Evolutionary conservation across 2,888 invertebrate genomes (phyloP), one percentile per base, ranked within the genome.

Genomic region (Tenthredo amoena): DNA sequence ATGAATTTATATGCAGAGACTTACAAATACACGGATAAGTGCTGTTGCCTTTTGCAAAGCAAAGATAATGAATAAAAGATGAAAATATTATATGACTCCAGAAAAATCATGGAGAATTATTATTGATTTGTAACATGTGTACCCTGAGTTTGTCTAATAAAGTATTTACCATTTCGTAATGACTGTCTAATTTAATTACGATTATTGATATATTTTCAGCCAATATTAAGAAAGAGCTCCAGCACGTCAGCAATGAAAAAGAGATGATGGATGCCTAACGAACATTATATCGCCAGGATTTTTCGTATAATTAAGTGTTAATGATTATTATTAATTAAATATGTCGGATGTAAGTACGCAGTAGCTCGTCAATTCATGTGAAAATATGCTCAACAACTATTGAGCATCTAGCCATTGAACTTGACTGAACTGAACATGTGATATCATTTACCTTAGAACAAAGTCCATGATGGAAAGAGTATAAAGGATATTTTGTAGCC

Each of bases 181-280:
- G 12, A 68, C 62, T 15, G 58, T 76, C 40, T 47, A 50, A 40
- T 21, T 21, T 58, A 58, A 68, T 34, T 77, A 77, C 34, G 5
- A 81, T 43, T 76, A 21, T 74, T 68, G n/a, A 62, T 34, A 71
- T 77, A 85, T 84, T 85, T 89, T 89, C 87, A 92, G 92, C 92
- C 92, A 34, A 87, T 89, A 50, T 86, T 90, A 55, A 89, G 82
- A 72, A 91, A 91, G 79, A 89, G 90, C 0, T 84, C 85, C 9
- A 90, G 89, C 58, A 86, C 88, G 50, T 87, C 89, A 15, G 89
- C 87, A 43, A 86, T 90, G n/a, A 91, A 87, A 77, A 90, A 86
- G 62, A 91, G 90, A 87, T 91, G 87, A 91, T 87, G 65, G 21
- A 74, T 47, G 76, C 50, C 12, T 40, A 31, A 31, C 21, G 31